Evolutionary conservation across 2,888 invertebrate genomes (phyloP).

Genomic region (Drosophila anomalata): DNA sequence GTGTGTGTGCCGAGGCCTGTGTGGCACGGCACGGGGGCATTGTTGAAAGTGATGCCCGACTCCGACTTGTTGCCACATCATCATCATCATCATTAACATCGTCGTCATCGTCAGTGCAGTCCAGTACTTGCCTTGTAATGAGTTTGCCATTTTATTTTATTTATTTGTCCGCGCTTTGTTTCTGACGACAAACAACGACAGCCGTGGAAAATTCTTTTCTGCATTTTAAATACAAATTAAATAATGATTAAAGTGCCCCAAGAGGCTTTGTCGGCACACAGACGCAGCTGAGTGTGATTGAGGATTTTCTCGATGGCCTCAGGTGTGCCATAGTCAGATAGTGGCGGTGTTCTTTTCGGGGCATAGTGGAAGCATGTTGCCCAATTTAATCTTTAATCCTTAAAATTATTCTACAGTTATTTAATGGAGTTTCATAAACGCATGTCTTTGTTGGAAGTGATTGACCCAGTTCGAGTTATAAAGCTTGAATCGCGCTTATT

Average conservation of each 20-base stretch:
- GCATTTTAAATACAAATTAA: constrained; percentile 77
- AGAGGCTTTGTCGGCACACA: constrained; percentile 60
- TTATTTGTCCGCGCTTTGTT: constrained; percentile 65
- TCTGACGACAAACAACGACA: constrained; percentile 34
- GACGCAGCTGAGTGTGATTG: constrained; percentile 9
- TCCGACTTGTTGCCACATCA: constrained; percentile 76
- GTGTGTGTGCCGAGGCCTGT: constrained; percentile 10
- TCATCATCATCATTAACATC: constrained; percentile 44
- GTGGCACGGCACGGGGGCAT: constrained; percentile 45
- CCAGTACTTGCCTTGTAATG: constrained; percentile 69
- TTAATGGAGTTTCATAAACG: not conserved
- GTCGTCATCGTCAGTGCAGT: constrained; percentile 31
- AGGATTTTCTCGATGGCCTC: constrained; percentile 8
- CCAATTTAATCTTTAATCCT: not conserved
- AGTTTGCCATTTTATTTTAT: constrained; percentile 78
- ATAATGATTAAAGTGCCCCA: constrained; percentile 76
- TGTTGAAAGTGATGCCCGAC: constrained; percentile 58
- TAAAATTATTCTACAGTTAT: no score
- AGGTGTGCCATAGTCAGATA: constrained; percentile 32
- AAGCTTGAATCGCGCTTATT: constrained; percentile 8
- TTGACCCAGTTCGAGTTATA: constrained; percentile 25
- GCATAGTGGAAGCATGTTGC: not conserved
- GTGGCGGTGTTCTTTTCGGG: no score
- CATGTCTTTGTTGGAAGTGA: not conserved
- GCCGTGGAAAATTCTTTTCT: constrained; percentile 41